These are phyloP conservation scores for Sarcophaga caerulescens DNA, from an alignment of 2,888 invertebrate genomes.

Conservation along the genomic window DNA sequence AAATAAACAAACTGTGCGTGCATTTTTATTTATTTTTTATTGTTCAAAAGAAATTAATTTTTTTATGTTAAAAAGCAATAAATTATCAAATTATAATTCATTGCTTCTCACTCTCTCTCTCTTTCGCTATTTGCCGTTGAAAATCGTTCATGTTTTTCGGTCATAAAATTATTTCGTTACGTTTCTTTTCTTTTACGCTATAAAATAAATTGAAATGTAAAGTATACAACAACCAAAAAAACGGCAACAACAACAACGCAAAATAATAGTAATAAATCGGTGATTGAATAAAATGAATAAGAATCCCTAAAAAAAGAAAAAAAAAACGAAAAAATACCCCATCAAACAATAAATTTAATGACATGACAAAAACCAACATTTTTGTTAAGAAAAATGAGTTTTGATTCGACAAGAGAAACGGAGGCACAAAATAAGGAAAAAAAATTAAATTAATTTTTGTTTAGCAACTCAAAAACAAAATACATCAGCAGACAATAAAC, in stretches of 20 bases:
- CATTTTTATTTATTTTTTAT: too few relatives aligned
- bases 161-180: slow-evolving; percentile 41
- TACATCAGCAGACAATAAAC: neutral
- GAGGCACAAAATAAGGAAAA: neutral
- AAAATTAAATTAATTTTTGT: slow-evolving; percentile 15
- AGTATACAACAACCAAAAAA: neutral
- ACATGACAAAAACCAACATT: slow-evolving; percentile 20
- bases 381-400: neutral
- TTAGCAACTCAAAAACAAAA: neutral
- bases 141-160: slow-evolving; percentile 26
- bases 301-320: too few relatives aligned
- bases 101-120: too few relatives aligned
- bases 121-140: neutral
- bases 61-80: slow-evolving; percentile 4
- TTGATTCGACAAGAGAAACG: neutral
- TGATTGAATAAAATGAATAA: slow-evolving; percentile 11
- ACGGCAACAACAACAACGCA: neutral
- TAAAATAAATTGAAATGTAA: slow-evolving; percentile 16
- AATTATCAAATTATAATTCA: slow-evolving; percentile 16
- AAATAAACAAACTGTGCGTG: too few relatives aligned
- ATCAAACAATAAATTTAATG: slow-evolving; percentile 40
- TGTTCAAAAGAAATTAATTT: too few relatives aligned
- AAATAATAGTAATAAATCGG: neutral
- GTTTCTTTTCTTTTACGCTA: neutral
- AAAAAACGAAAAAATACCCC: too few relatives aligned